A percentile compares a stretch with the other conserved stretches of the same genome.
Evolutionary conservation across 2,888 invertebrate genomes (phyloP).

Genomic region (Euproctis similis): DNA sequence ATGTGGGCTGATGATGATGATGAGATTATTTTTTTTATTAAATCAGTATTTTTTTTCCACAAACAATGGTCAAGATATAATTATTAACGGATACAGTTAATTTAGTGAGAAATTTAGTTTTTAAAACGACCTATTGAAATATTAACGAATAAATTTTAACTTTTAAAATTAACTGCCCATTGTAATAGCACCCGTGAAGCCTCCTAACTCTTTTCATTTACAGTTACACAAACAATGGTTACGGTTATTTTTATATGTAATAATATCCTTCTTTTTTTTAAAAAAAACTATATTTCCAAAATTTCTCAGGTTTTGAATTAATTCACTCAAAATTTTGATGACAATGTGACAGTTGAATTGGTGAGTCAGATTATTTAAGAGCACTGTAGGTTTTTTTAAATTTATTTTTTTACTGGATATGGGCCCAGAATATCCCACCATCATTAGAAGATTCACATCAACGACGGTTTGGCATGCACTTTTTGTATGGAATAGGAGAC

Average conservation of each 20-base stretch:
- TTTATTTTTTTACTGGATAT: conserved; percentile 1
- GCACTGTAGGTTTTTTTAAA: conserved; percentile 17
- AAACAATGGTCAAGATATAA: too few relatives aligned
- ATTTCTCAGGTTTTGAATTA: conserved; percentile 14
- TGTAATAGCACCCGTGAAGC: conserved; percentile 10
- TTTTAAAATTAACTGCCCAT: conserved; percentile 16
- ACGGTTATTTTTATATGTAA: conserved; percentile 16
- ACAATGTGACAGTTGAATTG: conserved; percentile 20
- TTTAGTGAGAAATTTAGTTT: conserved; percentile 11
- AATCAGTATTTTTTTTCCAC: too few relatives aligned
- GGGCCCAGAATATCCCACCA: too few relatives aligned
- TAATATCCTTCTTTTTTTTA: conserved; percentile 24
- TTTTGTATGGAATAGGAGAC: too few relatives aligned
- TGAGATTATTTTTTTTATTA: too few relatives aligned
- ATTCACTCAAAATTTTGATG: conserved; percentile 16
- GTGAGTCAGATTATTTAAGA: conserved; percentile 16
- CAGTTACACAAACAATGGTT: conserved; percentile 24
- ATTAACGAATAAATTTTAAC: conserved; percentile 10
- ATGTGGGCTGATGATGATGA: too few relatives aligned
- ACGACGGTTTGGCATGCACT: too few relatives aligned
- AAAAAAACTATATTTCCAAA: conserved; percentile 7
- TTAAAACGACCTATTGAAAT: conserved; percentile 14
- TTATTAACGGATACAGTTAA: conserved; percentile 2
- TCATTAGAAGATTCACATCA: too few relatives aligned
- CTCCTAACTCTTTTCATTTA: conserved; percentile 14